Conservation (phyloP, 1,140 invertebrate species). For the Zaprionus ornatus region DNA sequence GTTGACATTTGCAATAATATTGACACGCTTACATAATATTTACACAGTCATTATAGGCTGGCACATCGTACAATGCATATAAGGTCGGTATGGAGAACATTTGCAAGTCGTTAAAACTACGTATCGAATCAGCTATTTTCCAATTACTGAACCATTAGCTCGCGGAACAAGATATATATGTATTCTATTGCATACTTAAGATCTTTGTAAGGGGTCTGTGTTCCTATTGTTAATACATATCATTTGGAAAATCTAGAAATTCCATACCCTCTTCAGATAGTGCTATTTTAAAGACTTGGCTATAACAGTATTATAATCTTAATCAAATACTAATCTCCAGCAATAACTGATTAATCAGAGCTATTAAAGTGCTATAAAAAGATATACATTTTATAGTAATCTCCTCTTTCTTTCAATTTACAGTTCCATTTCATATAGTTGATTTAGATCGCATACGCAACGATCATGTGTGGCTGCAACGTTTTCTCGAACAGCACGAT, state of each 20-base stretch:
- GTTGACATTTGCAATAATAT: background rate
- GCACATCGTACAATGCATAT: background rate
- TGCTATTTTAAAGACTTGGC: no score
- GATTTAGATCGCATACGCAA: conserved; percentile 89
- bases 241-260: background rate
- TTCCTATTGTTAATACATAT: background rate
- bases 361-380: background rate
- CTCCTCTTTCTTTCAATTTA: background rate
- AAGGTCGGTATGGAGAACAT: background rate
- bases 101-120: background rate
- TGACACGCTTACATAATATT: conserved; percentile 2
- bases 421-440: conserved; percentile 85
- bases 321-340: background rate
- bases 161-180: background rate
- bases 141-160: background rate
- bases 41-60: conserved; percentile 1
- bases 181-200: background rate
- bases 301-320: background rate
- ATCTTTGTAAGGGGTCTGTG: background rate
- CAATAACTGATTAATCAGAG: background rate
- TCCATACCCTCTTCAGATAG: background rate
- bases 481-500: conserved; percentile 90
- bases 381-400: background rate
- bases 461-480: conserved; percentile 88
- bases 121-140: background rate